Base-by-base conservation (phyloP, 2,113 vertebrate genomes). In the Syrmaticus mikado region DNA sequence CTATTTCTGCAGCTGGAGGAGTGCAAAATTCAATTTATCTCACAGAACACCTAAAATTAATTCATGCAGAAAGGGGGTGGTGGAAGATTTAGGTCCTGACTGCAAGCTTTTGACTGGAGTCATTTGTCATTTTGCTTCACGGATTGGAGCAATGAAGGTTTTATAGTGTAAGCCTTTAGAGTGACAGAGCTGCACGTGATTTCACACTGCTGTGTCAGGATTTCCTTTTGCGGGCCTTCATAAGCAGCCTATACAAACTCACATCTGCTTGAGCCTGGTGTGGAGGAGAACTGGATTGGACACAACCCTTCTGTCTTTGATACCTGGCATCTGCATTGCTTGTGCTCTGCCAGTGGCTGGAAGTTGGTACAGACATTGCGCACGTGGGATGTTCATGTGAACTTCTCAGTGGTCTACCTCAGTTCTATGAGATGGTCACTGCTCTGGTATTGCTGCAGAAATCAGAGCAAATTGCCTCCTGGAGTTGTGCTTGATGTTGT, bases 41-140 rank as follows among this genome's bases (percentile, higher is more conserved):
- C 74, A 67, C 46, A 45, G 92, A 95, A 90, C 87, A 94, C 94
- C 95, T 95, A 65, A 92, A 96, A 97, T 92, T 64, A 96, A 97
- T 96, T 95, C 93, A 79, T 13, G 5, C 81, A 78, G 90, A 90
- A 89, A 78, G 64, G 46, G 75, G 75, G 46, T 50, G 89, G 82
- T 74, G 21, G 85, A 93, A 97, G 95, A 97, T 97, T 96, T 96
- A 97, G 82, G 82, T 86, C 67, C 82, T 88, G 89, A n/a, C 90
- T 90, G 73, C 48, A 70, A 89, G 92, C 82, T 96, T 95, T 93
- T 95, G 97, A 97, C 95, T 95, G 92, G 89, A 91, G 91, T 64
- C 32, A 58, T 97, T 96, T 92, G 94, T 97, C 94, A 97, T 94
- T 94, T 91, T 70, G 77, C 83, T 91, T 90, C 86, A 71, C 0